Percentiles rank a stretch among this genome's conserved stretches.
phyloP scores from a whole-genome alignment of 2,113 vertebrate genomes.

The Gadus chalcogrammus region DNA sequence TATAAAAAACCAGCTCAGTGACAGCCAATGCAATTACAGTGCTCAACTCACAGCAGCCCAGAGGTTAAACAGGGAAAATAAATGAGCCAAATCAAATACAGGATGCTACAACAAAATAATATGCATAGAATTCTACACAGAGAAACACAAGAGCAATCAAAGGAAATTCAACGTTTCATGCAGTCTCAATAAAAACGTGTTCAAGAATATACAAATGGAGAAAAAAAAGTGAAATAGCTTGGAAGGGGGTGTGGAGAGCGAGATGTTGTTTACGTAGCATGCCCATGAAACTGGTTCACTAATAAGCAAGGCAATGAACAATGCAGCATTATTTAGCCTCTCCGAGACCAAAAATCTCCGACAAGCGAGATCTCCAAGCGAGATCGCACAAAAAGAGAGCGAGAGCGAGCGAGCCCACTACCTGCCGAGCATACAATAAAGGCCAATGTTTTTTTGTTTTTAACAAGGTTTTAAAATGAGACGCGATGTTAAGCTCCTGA shows the following conservation, averaged over 20 bases:
- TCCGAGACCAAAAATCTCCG: conserved; percentile 12
- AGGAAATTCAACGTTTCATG: conserved; percentile 33
- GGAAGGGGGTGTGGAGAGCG: conserved; percentile 12
- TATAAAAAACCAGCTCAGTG: background rate
- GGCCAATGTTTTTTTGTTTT: too few relatives aligned
- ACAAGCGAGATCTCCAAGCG: conserved; percentile 8
- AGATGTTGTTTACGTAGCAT: conserved; percentile 33
- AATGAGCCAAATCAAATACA: conserved; percentile 31
- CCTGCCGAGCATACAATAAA: too few relatives aligned
- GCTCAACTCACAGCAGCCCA: conserved; percentile 57
- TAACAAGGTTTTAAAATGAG: too few relatives aligned
- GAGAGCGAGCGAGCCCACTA: too few relatives aligned
- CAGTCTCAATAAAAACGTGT: conserved; percentile 28
- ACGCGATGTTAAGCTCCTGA: too few relatives aligned
- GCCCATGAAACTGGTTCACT: conserved; percentile 34
- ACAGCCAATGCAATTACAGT: conserved; percentile 14
- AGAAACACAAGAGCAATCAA: conserved; percentile 36
- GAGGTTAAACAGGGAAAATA: conserved; percentile 38
- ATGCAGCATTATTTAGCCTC: conserved; percentile 6
- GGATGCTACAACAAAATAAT: conserved; percentile 24
- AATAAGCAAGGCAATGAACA: conserved; percentile 61
- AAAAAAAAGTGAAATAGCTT: conserved; percentile 20
- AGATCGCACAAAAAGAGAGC: background rate
- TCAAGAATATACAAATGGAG: conserved; percentile 26
- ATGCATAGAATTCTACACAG: conserved; percentile 6